Conservation (phyloP, 2,888 invertebrate genomes). For the Mimachlamys varia region DNA sequence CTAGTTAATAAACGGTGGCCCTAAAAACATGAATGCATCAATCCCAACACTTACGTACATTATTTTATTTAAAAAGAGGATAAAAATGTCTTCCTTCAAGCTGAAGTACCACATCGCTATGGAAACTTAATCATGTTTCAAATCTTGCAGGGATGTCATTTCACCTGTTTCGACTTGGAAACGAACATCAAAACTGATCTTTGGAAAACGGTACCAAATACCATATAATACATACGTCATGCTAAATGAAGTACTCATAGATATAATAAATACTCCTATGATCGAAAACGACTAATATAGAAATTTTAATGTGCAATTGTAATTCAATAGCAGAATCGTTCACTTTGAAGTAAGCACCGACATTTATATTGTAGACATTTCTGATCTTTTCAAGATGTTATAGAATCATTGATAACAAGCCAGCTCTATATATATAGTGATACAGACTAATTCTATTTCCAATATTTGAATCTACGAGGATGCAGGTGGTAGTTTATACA, state of each 20-base stretch:
- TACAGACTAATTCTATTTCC: neutral
- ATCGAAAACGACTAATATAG: slow-evolving; percentile 13
- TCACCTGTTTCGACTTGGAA: neutral
- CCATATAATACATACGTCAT: neutral
- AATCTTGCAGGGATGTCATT: neutral
- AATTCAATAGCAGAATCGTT: neutral
- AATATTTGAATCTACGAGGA: neutral
- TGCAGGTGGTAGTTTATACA: too few species aligned
- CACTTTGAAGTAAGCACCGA: neutral
- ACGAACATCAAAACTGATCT: neutral
- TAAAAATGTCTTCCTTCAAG: slow-evolving; percentile 15
- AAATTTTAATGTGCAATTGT: neutral
- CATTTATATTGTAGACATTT: neutral
- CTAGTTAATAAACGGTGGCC: neutral
- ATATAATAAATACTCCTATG: neutral
- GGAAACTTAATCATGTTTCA: neutral
- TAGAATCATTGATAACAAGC: neutral
- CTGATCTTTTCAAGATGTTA: neutral
- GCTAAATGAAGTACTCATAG: neutral
- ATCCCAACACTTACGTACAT: neutral
- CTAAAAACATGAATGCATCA: neutral
- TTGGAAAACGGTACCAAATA: neutral
- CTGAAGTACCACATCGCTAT: neutral
- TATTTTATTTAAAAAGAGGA: slow-evolving; percentile 13
- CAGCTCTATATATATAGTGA: too few species aligned